A percentile compares a stretch with the other conserved stretches of the same genome.
Evolutionary conservation across 1,140 invertebrate species (phyloP).

Genomic region (Cylas formicarius): DNA sequence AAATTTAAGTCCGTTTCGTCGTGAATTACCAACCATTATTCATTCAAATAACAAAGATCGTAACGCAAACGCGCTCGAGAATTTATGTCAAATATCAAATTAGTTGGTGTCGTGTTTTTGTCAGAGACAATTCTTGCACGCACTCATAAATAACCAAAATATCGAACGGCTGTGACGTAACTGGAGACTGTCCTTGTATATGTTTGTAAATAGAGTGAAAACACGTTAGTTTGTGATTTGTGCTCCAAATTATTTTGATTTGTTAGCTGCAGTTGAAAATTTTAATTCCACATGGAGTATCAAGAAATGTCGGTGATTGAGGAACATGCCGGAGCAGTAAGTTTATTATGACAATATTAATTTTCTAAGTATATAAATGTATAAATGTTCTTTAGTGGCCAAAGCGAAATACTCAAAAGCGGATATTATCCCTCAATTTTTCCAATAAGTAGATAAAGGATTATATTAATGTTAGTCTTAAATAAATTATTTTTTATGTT

Average conservation of each 20-base stretch:
- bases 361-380: not conserved
- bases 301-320: conserved; percentile 39
- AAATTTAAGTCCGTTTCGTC: too few relatives aligned
- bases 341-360: conserved; percentile 24
- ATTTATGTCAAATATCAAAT: too few relatives aligned
- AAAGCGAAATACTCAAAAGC: not conserved
- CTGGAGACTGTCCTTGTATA: conserved; percentile 30
- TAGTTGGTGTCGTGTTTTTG: too few relatives aligned
- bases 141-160: too few relatives aligned
- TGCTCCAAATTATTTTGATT: conserved; percentile 12
- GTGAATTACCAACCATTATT: too few relatives aligned
- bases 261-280: conserved; percentile 12
- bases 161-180: conserved; percentile 22
- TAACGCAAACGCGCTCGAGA: too few relatives aligned
- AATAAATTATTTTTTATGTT: conserved; percentile 5
- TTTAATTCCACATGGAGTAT: conserved; percentile 33
- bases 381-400: not conserved
- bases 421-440: not conserved
- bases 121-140: too few relatives aligned
- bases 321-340: conserved; percentile 35
- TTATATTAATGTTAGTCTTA: conserved; percentile 5
- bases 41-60: too few relatives aligned
- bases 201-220: conserved; percentile 35
- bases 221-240: conserved; percentile 24
- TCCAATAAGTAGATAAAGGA: not conserved